These are phyloP conservation scores for Exephanes ischioxanthus DNA, from an alignment of 2,888 invertebrate genomes.

Conservation along the genomic window DNA sequence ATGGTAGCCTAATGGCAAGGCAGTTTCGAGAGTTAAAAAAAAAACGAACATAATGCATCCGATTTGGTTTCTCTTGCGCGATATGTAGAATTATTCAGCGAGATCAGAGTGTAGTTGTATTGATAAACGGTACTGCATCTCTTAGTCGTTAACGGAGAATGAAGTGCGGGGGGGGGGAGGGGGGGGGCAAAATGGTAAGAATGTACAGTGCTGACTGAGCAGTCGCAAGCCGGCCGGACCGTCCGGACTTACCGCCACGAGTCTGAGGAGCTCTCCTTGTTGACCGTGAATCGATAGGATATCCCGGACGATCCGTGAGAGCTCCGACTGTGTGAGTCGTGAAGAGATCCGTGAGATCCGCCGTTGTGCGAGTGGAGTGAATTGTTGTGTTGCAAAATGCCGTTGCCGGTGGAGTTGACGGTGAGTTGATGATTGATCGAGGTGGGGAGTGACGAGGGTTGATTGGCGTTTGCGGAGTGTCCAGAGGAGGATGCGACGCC, in stretches of 20 bases:
- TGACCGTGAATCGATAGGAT: constrained; percentile 64
- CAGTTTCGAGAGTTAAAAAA: background rate
- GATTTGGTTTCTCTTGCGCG: constrained; percentile 6
- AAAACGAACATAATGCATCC: background rate
- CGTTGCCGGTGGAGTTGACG: constrained; percentile 25
- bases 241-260: constrained; percentile 67
- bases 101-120: background rate
- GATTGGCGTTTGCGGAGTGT: constrained; percentile 26
- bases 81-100: background rate
- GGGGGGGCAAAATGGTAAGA: background rate
- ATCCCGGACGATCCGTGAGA: constrained; percentile 74
- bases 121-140: constrained; percentile 10
- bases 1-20: background rate
- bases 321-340: constrained; percentile 75
- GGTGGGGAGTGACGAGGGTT: constrained; percentile 61
- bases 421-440: constrained; percentile 58
- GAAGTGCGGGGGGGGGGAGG: no score
- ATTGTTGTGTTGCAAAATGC: constrained; percentile 56
- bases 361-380: constrained; percentile 72
- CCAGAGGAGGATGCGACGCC: background rate
- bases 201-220: constrained; percentile 8
- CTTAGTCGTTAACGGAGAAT: background rate
- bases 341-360: constrained; percentile 74
- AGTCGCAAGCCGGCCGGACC: background rate
- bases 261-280: constrained; percentile 63